Evolutionary conservation across 2,888 invertebrate species (phyloP), one percentile per base, ranked within the genome.

Genomic region (Lasius fuliginosus): DNA sequence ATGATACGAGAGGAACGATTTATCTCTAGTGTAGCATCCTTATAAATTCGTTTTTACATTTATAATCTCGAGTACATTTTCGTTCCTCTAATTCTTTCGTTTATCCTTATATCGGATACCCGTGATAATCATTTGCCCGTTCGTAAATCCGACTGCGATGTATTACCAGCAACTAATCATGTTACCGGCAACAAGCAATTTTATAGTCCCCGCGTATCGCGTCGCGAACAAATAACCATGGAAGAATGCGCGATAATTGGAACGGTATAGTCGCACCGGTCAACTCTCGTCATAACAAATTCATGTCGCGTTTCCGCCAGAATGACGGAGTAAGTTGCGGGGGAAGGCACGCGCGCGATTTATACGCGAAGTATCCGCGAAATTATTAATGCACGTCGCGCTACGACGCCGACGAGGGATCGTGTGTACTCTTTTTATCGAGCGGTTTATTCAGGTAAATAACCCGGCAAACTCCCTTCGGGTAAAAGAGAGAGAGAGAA

Each of bases 371-470:
- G 75, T 81, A 81, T 53, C 69, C 77, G 69, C 42, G 85, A 85
- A 88, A 88, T 88, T 88, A 88, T 88, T 88, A 87, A 89, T 75
- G 49, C 62, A 53, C 62, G 85, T 83, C 77, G 85, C 77, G 33
- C 87, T 81, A 60, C 73, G 33, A 23, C 46, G 68, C 60, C 36
- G 64, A 56, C 40, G 56, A 27, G 56, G 49, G 73, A 60, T 65
- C 71, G 79, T 71, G 68, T 71, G 62, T 58, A 36, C 53, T 73
- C 68, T 67, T 46, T 65, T 67, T 87, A 87, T 88, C 88, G 88
- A 89, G 65, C 89, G 88, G 76, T 85, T 85, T 84, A 69, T 76
- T 53, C 90, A 84, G 85, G 90, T 88, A 88, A 87, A 88, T 85
- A 89, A 85, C 90, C 87, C 89, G 77, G 67, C 67, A 36, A 84